Evolutionary conservation across 1,140 invertebrate genomes (phyloP).

Genomic region (Coelopa frigida): DNA sequence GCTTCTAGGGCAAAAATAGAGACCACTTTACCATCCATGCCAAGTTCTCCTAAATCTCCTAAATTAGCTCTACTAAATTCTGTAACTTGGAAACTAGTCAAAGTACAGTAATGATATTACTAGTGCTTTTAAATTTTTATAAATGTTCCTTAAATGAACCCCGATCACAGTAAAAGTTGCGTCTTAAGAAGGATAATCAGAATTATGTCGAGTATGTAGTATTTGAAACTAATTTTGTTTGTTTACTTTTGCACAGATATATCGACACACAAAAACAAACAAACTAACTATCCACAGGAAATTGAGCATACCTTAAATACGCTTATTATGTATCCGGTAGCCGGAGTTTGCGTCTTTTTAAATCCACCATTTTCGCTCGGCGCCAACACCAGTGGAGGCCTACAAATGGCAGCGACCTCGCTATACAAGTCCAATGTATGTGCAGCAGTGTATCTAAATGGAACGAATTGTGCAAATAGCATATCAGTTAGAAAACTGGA

Average conservation of each 20-base stretch:
- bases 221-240: too few relatives aligned
- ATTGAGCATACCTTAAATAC: conserved; percentile 72
- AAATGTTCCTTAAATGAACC: too few relatives aligned
- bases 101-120: too few relatives aligned
- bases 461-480: neutral
- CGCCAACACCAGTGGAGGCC: conserved; percentile 61
- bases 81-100: too few relatives aligned
- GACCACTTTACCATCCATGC: too few relatives aligned
- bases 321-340: conserved; percentile 84
- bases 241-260: neutral
- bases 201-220: too few relatives aligned
- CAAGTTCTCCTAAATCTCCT: too few relatives aligned
- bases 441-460: conserved; percentile 64
- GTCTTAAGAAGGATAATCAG: too few relatives aligned
- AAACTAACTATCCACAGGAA: neutral
- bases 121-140: too few relatives aligned
- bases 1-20: too few relatives aligned
- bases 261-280: conserved; percentile 4
- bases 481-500: conserved; percentile 1
- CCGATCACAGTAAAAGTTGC: too few relatives aligned
- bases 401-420: conserved; percentile 81
- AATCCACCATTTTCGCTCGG: conserved; percentile 62
- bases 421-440: conserved; percentile 80
- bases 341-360: conserved; percentile 64
- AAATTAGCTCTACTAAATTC: too few relatives aligned